Conservation (phyloP, 1,140 invertebrate species). For the Achroia grisella region DNA sequence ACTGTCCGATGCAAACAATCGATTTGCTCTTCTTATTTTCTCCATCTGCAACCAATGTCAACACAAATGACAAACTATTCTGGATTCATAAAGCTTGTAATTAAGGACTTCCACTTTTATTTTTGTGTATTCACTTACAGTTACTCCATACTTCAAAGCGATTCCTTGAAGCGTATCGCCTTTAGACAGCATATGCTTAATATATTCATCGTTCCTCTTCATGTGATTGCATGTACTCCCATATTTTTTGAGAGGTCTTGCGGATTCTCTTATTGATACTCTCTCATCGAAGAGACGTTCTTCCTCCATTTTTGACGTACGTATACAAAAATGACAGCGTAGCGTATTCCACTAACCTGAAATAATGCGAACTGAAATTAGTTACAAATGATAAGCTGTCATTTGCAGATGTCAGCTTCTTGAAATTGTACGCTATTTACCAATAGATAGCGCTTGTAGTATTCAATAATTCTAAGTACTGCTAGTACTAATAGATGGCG, state of each 20-base stretch:
- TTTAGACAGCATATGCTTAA: conserved; percentile 86
- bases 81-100: too few species aligned
- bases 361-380: too few species aligned
- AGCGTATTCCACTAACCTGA: neutral
- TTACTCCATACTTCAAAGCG: conserved; percentile 92
- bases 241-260: conserved; percentile 89
- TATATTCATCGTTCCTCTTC: conserved; percentile 79
- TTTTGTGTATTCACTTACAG: conserved; percentile 79
- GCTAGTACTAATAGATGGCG: too few species aligned
- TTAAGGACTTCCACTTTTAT: too few species aligned
- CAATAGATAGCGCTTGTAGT: neutral
- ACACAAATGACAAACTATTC: conserved; percentile 16
- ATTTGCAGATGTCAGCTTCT: too few species aligned
- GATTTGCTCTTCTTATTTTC: conserved; percentile 90
- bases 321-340: conserved; percentile 38
- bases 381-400: too few species aligned
- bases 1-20: conserved; percentile 91
- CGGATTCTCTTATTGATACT: conserved; percentile 87
- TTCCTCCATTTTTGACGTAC: conserved; percentile 76
- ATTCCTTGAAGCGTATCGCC: conserved; percentile 94
- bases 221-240: conserved; percentile 86
- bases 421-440: too few species aligned
- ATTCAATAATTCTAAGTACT: too few species aligned
- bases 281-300: conserved; percentile 87
- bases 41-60: conserved; percentile 82